A percentile compares a stretch with the other conserved stretches of the same genome.
Conservation (phyloP, 2,113 vertebrate genomes). For the Nothobranchius kuhntae region DNA sequence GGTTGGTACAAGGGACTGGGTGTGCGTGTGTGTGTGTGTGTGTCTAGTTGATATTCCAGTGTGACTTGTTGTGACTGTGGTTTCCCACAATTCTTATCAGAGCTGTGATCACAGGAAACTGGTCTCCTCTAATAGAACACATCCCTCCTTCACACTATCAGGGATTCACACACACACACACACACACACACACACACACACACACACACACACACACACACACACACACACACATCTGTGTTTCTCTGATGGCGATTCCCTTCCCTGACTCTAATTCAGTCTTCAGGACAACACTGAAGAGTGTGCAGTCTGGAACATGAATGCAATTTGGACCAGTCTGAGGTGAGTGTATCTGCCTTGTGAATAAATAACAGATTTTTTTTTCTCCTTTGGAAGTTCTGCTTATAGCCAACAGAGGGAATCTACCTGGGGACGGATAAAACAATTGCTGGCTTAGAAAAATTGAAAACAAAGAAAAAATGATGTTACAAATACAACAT, state of each 20-base stretch:
- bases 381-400: slow-evolving; percentile 46
- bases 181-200: slow-evolving; percentile 14
- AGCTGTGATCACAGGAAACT: slow-evolving; percentile 73
- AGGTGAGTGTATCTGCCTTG: slow-evolving; percentile 63
- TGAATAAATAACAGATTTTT: slow-evolving; percentile 65
- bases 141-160: slow-evolving; percentile 53
- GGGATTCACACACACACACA: slow-evolving; percentile 23
- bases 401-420: slow-evolving; percentile 47
- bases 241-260: slow-evolving; percentile 47
- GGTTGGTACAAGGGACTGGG: not conserved
- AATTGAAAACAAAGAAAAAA: slow-evolving; percentile 51
- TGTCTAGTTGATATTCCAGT: slow-evolving; percentile 59
- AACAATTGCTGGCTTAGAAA: slow-evolving; percentile 62
- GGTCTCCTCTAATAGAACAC: slow-evolving; percentile 70
- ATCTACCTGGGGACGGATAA: slow-evolving; percentile 59
- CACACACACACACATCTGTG: slow-evolving; percentile 33
- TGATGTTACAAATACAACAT: slow-evolving; percentile 33
- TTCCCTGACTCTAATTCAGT: slow-evolving; percentile 72
- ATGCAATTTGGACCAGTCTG: slow-evolving; percentile 74
- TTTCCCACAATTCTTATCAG: slow-evolving; percentile 73
- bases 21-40: slow-evolving; percentile 17
- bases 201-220: not conserved
- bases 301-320: slow-evolving; percentile 51
- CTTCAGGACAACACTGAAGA: slow-evolving; percentile 49
- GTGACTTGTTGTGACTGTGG: slow-evolving; percentile 65